Conservation (phyloP, 1,140 invertebrate species). For the Drosophila repleta region DNA sequence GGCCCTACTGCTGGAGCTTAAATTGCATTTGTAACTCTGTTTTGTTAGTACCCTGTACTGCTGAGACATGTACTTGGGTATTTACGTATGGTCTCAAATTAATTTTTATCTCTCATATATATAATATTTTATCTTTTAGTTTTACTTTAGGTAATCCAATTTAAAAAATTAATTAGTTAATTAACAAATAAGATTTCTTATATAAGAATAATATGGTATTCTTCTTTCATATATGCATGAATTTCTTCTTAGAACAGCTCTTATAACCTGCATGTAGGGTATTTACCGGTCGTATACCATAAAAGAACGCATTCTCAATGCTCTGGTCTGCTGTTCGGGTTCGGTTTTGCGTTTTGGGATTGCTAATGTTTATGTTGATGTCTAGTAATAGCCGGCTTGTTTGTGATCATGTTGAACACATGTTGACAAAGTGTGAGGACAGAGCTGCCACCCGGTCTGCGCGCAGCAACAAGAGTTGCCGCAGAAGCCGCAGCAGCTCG, state of each 20-base stretch:
- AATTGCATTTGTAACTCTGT: conserved; percentile 44
- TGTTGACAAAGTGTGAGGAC: conserved; percentile 68
- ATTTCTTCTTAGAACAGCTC: not conserved
- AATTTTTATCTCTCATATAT: too few relatives aligned
- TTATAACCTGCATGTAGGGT: not conserved
- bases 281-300: not conserved
- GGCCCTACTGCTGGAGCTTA: not conserved
- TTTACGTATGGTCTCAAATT: too few relatives aligned
- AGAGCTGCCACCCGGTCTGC: conserved; percentile 18
- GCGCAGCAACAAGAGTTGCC: conserved; percentile 38
- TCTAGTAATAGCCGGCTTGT: conserved; percentile 60
- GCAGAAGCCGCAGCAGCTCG: conserved; percentile 37
- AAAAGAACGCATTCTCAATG: not conserved
- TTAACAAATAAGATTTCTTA: too few relatives aligned
- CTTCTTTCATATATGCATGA: not conserved
- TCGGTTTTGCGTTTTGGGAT: conserved; percentile 42
- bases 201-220: too few relatives aligned
- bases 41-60: not conserved
- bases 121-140: too few relatives aligned
- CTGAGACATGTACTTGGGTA: too few relatives aligned
- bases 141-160: too few relatives aligned
- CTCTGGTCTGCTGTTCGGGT: conserved; percentile 9
- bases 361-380: conserved; percentile 41
- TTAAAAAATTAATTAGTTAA: too few relatives aligned
- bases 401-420: conserved; percentile 74